These are phyloP conservation scores for Lota lota DNA, from an alignment of 2,113 vertebrate genomes.

Conservation along the genomic window DNA sequence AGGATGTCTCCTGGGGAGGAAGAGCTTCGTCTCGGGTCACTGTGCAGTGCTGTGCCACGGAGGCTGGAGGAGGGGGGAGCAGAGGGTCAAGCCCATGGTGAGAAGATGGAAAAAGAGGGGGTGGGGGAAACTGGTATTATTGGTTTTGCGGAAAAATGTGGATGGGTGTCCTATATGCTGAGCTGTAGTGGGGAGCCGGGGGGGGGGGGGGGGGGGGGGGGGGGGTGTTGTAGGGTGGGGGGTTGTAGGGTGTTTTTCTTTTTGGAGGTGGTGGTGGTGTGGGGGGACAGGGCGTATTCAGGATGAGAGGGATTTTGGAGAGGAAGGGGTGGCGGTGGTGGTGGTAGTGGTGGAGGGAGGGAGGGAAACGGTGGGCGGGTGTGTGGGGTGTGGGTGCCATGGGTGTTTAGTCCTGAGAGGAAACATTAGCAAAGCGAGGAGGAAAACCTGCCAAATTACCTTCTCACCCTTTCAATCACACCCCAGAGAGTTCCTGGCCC, in stretches of 20 bases:
- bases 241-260: too few relatives aligned
- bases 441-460: slow-evolving; percentile 99
- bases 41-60: slow-evolving; percentile 87
- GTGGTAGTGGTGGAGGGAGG: not conserved
- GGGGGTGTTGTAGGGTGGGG: slow-evolving; percentile 21
- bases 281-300: too few relatives aligned
- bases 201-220: slow-evolving; percentile 39
- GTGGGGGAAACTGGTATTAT: slow-evolving; percentile 35
- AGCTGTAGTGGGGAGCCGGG: not conserved
- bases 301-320: too few relatives aligned
- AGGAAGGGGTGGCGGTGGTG: slow-evolving; percentile 53
- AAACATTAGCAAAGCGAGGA: slow-evolving; percentile 97
- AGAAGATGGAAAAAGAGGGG: slow-evolving; percentile 56
- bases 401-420: slow-evolving; percentile 82
- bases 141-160: not conserved
- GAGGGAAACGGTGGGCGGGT: slow-evolving; percentile 35
- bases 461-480: slow-evolving; percentile 99
- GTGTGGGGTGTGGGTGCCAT: slow-evolving; percentile 60
- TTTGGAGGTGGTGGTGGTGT: too few relatives aligned
- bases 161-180: slow-evolving; percentile 37
- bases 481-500: slow-evolving; percentile 95
- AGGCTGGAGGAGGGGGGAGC: slow-evolving; percentile 70
- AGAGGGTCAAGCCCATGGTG: slow-evolving; percentile 37
- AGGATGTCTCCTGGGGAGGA: slow-evolving; percentile 98
- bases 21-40: slow-evolving; percentile 96